Evolutionary conservation across 2,113 vertebrate genomes (phyloP), one percentile per base, ranked within the genome.

Genomic region (Chaetodon auriga): DNA sequence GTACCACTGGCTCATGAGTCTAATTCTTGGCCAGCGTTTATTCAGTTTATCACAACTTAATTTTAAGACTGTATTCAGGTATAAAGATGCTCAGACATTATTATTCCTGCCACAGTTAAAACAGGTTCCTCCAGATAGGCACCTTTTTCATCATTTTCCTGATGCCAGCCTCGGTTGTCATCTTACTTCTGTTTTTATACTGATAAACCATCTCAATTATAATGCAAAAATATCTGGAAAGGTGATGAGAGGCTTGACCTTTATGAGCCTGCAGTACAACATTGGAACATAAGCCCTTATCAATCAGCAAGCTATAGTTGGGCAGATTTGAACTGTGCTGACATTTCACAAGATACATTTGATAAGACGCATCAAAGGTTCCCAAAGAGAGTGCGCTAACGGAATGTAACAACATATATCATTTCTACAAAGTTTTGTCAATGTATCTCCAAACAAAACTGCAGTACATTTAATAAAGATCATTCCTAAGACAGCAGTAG

Each of bases 101-200:
- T 68, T 90, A 90, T 94, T 93, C 90, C 64, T 51, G 64, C 84
- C 92, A 91, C 89, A 85, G 85, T 84, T 86, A 80, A 87, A 84
- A 72, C 74, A 30, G 57, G 63, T 79, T 80, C 75, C 55, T 88
- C 68, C 70, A 80, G 57, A 57, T 60, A 68, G 74, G 78, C 60
- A 78, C 86, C 83, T 90, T 90, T 87, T n/a, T n/a, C n/a, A n/a
- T n/a, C 48, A 82, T 85, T 84, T 69, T 68, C 55, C 55, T 60
- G 62, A 82, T 12, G n/a, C 62, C 21, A 69, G 70, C 62, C 69
- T 41, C 25, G 63, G 54, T 81, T 83, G 79, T 84, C 82, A 84
- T 90, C 78, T 48, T 54, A 38, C 62, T 80, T 49, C 68, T 84
- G 82, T 82, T 89, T 89, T 84, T 49, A 87, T 78, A 76, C 69